These are phyloP conservation scores for Stegastes partitus DNA, from an alignment of 2,113 vertebrate genomes.

Conservation along the genomic window DNA sequence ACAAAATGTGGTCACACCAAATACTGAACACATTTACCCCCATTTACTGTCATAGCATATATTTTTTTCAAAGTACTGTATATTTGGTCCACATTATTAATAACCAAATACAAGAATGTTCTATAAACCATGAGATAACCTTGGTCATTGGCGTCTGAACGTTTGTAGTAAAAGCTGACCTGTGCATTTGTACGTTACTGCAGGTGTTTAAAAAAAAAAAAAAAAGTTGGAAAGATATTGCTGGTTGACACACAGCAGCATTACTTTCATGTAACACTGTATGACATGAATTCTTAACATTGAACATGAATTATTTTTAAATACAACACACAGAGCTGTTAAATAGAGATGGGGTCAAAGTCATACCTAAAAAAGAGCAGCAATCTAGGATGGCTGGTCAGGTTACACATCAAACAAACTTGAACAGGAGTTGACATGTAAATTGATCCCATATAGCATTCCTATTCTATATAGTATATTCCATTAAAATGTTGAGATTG, in stretches of 20 bases:
- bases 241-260: neutral
- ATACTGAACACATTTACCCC: no score
- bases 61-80: no score
- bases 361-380: neutral
- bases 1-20: no score
- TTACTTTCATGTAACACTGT: neutral
- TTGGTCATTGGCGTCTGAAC: no score
- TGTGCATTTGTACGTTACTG: no score
- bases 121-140: no score
- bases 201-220: no score
- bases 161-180: no score
- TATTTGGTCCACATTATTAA: no score
- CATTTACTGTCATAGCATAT: no score
- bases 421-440: slow-evolving; percentile 8
- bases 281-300: slow-evolving; percentile 9
- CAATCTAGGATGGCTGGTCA: slow-evolving; percentile 5
- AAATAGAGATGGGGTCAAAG: slow-evolving; percentile 8
- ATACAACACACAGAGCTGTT: neutral
- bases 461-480: neutral
- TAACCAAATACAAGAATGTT: no score
- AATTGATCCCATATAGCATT: slow-evolving; percentile 14
- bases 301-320: neutral
- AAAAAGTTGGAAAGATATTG: no score
- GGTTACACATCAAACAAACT: slow-evolving; percentile 29
- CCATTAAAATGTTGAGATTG: neutral